Base-by-base conservation (phyloP, 2,888 invertebrate genomes). In the Tinea semifulvella region DNA sequence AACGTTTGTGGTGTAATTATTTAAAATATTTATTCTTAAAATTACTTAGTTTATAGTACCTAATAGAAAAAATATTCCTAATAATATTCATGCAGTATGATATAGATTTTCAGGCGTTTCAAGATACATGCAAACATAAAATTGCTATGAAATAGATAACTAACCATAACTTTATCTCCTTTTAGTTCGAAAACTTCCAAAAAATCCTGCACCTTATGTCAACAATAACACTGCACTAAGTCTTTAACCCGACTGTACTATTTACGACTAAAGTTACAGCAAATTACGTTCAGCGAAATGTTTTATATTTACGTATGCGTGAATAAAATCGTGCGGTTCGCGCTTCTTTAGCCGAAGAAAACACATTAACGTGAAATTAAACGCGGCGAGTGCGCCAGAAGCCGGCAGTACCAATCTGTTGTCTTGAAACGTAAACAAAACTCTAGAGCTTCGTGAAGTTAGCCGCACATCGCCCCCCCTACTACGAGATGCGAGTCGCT, bases 341-440 rank as follows among this genome's bases (percentile, higher is more conserved):
- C 31, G 31, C 31, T 31, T 11, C 31, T 7, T 14, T 31, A 31
- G 14, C 31, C 38, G 19, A 10, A 38, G 38, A n/a, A 38, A 38
- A 38, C 38, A 3, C 38, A 38, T 38, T 19, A 38, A 17, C 16
- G 38, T 38, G 17, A 38, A 40, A 40, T 40, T 20, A 22, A 22
- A 22, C 8, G 22, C 22, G 22, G 40, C 22, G 20, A 22, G 22
- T 20, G 13, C 22, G 59, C 63, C 61, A 60, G 63, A 63, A 62
- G 68, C 77, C 76, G 71, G 74, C 67, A 67, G 65, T 68, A 73
- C 69, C 64, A 66, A 70, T 70, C 74, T 75, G 77, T 76, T 79
- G 77, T 79, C 76, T 76, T 72, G 67, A 75, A 73, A 75, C 69
- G 77, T 80, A 80, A 80, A 80, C 79, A 80, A 80, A 77, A 66